Base-by-base conservation (phyloP, 2,113 vertebrate species). In the Eretmochelys imbricata region DNA sequence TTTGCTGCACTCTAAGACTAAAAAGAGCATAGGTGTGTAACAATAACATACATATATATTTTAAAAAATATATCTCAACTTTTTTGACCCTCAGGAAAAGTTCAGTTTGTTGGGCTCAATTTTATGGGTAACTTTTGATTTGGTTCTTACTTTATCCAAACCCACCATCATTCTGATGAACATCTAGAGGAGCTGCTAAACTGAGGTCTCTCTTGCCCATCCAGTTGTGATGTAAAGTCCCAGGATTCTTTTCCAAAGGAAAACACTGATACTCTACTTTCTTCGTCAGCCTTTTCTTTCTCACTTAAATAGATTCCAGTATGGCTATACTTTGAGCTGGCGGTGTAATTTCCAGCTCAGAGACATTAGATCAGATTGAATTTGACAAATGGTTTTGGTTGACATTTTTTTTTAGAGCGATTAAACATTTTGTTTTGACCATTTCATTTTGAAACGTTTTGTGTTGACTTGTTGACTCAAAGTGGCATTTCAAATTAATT, bases 281-380 rank as follows among this genome's bases (percentile, higher is more conserved):
- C 89, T 94, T 88, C 6, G 31, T 96, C 91, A 94, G 84, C 80
- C 27, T 91, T 92, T 95, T 87, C 89, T 95, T 96, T 92, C 48
- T 94, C 57, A 87, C 6, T 94, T 10, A 90, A 94, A 93, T 27
- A 48, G 54, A 16, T 22, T 96, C 93, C 87, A 84, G 22, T 55
- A 5, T 57, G 55, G 11, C 10, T 57, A 5, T 57, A 57, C 55
- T 57, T 57, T 27, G 25, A 57, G 59, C 59, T 62, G 59, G 29
- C 3, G 5, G 29, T 31, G 59, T 62, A 31, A 62, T 62, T 62
- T 31, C 29, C 13, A 8, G 57, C 29, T 31, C 57, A 7, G 27
- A 31, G 13, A 62, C 13, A 62, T 29, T 62, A 35, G 31, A 7
- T 65, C 14, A n/a, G 31, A 12, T 65, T 31, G 29, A 35, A 35